Evolutionary conservation across 2,888 invertebrate genomes (phyloP).

Genomic region (Coremacera marginata): DNA sequence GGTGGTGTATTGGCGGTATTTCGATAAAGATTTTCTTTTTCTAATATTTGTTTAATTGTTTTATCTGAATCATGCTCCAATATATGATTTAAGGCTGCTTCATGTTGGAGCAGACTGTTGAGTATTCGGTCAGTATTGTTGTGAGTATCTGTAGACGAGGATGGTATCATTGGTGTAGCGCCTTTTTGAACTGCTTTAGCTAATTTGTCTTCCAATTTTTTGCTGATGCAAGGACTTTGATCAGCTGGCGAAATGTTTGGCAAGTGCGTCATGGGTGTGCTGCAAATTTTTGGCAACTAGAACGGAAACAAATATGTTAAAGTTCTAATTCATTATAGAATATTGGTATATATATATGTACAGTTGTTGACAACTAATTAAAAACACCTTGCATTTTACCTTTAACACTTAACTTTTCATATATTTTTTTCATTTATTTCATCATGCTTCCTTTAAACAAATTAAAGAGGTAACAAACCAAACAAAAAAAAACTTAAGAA

Average conservation of each 20-base stretch:
- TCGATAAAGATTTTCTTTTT: conserved; percentile 12
- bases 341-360: too few relatives aligned
- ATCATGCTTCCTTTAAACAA: too few relatives aligned
- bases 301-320: not conserved
- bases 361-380: too few relatives aligned
- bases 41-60: not conserved
- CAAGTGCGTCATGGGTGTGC: conserved; percentile 43
- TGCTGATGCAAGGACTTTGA: not conserved
- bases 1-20: not conserved
- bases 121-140: conserved; percentile 6
- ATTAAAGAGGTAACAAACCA: too few relatives aligned
- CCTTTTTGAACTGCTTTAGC: not conserved
- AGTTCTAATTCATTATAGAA: not conserved
- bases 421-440: too few relatives aligned
- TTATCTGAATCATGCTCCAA: conserved; percentile 31
- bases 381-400: too few relatives aligned
- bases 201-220: not conserved
- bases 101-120: conserved; percentile 30
- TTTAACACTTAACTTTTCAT: too few relatives aligned
- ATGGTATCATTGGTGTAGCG: not conserved
- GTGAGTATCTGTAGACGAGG: not conserved
- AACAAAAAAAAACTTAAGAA: too few relatives aligned
- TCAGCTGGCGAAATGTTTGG: not conserved
- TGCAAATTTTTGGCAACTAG: conserved; percentile 40
- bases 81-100: conserved; percentile 31